A percentile compares a stretch with the other conserved stretches of the same genome.
Evolutionary conservation across 2,797 vertebrate species (phyloP).

Genomic region (Catharus ustulatus): DNA sequence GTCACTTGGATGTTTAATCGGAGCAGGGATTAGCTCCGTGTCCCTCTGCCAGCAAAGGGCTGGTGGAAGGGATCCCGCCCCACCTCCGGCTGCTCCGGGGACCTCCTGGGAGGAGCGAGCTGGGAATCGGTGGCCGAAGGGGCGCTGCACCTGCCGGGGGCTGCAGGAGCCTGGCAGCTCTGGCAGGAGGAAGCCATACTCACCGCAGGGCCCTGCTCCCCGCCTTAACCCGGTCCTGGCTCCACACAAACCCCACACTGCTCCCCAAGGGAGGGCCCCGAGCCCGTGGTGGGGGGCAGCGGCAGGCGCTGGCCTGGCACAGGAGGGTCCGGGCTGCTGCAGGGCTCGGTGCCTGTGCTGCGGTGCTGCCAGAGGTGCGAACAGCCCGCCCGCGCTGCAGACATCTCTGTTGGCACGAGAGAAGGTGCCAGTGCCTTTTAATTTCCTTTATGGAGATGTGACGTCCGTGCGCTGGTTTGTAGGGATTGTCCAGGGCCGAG

Average conservation of each 20-base stretch:
- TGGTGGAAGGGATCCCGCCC: not conserved
- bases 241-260: not conserved
- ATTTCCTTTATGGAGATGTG: not conserved
- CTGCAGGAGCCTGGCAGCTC: not conserved
- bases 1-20: not conserved
- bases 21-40: slow-evolving; percentile 12
- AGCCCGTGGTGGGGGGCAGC: not conserved
- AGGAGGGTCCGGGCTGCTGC: not conserved
- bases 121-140: rapidly evolving
- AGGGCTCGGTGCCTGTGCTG: not conserved
- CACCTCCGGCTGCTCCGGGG: not conserved
- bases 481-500: slow-evolving; percentile 18
- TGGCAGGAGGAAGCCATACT: not conserved
- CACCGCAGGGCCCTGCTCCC: not conserved
- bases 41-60: slow-evolving; percentile 5
- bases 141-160: rapidly evolving
- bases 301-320: not conserved
- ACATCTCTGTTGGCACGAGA: slow-evolving; percentile 61
- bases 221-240: not conserved
- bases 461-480: not conserved
- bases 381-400: not conserved
- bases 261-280: not conserved
- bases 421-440: slow-evolving; percentile 68
- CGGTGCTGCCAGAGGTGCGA: slow-evolving; percentile 1
- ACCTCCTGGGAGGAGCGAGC: not conserved